phyloP scores from a whole-genome alignment of 1,140 invertebrate species.

The Drosophila sp. region DNA sequence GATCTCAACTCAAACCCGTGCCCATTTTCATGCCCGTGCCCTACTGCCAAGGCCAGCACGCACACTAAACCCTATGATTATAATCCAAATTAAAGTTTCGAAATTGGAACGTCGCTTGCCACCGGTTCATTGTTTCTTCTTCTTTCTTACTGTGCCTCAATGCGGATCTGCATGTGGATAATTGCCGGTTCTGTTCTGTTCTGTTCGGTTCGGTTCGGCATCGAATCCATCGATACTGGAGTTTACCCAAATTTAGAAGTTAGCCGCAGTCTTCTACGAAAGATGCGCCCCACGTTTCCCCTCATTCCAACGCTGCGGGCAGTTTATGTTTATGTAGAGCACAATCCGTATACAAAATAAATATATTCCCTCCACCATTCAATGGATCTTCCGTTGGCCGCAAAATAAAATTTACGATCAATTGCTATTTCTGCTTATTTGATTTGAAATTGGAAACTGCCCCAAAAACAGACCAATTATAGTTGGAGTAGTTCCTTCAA shows the following conservation, averaged over 20 bases:
- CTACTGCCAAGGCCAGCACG: conserved; percentile 71
- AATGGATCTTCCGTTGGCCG: conserved; percentile 3
- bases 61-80: conserved; percentile 67
- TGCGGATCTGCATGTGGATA: conserved; percentile 65
- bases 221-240: conserved; percentile 51
- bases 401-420: conserved; percentile 58
- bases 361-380: background rate
- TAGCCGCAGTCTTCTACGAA: conserved; percentile 14
- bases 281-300: background rate
- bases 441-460: conserved; percentile 13
- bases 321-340: conserved; percentile 31
- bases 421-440: conserved; percentile 25
- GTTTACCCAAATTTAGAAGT: conserved; percentile 42
- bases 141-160: background rate
- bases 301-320: conserved; percentile 14
- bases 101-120: conserved; percentile 25
- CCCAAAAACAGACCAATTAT: conserved; percentile 27
- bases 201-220: conserved; percentile 34
- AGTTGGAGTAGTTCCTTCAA: background rate
- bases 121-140: background rate
- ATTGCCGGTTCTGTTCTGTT: conserved; percentile 49
- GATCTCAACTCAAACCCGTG: background rate
- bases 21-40: conserved; percentile 47
- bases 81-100: conserved; percentile 64
- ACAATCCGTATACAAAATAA: conserved; percentile 7